These are phyloP conservation scores for Adelognathus sp. DNA, from an alignment of 2,888 invertebrate genomes.

Conservation along the genomic window DNA sequence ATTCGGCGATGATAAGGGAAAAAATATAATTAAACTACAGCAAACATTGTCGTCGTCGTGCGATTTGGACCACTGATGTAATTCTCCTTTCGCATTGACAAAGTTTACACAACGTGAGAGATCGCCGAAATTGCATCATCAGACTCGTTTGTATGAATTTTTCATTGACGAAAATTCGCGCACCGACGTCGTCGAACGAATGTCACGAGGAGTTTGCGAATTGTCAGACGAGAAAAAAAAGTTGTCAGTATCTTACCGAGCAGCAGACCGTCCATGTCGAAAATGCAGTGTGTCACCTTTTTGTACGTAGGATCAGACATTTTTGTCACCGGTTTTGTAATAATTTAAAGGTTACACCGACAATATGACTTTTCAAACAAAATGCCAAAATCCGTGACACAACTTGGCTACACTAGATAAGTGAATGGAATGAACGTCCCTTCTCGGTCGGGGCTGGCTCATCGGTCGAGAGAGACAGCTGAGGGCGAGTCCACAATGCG, in stretches of 20 bases:
- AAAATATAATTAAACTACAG: too few relatives aligned
- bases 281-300: conserved; percentile 77
- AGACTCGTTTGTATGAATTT: neutral
- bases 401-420: conserved; percentile 38
- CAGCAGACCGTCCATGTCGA: conserved; percentile 78
- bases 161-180: neutral
- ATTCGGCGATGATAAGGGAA: too few relatives aligned
- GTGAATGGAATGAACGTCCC: conserved; percentile 19
- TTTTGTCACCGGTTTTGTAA: conserved; percentile 24
- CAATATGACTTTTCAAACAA: conserved; percentile 34
- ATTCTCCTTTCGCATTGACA: neutral
- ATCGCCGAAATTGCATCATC: neutral
- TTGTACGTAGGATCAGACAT: conserved; percentile 64
- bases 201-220: neutral
- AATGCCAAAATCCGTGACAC: conserved; percentile 20
- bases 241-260: conserved; percentile 69
- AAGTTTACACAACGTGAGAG: neutral
- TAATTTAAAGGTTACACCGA: conserved; percentile 47
- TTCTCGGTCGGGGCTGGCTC: neutral
- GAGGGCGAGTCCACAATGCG: too few relatives aligned
- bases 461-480: too few relatives aligned
- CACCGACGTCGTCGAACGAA: neutral
- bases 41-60: too few relatives aligned
- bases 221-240: neutral
- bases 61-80: neutral